Conservation (phyloP, 2,113 vertebrate species). For the Cavia aperea region DNA sequence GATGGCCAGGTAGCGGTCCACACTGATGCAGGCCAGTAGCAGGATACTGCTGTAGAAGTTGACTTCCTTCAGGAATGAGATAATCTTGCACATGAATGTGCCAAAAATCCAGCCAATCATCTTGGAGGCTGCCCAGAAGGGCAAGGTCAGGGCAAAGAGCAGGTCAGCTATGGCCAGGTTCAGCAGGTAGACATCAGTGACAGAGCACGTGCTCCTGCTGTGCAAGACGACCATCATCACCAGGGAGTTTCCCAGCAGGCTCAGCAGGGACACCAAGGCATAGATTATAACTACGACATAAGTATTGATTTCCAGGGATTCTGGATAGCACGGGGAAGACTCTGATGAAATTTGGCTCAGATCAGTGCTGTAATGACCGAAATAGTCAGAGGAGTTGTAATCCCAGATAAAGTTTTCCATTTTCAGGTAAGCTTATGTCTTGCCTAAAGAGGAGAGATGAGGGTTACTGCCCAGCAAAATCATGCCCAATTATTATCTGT, state of each 20-base stretch:
- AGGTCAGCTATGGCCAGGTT: constrained; percentile 88
- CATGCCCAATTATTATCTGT: not conserved
- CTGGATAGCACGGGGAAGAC: constrained; percentile 65
- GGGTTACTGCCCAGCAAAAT: not conserved
- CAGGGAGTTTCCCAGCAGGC: constrained; percentile 82
- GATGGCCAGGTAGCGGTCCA: constrained; percentile 90
- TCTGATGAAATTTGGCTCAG: not conserved
- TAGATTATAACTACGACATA: constrained; percentile 75
- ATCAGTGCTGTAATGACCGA: constrained; percentile 41
- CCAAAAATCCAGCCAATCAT: constrained; percentile 80
- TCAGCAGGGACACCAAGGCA: constrained; percentile 80
- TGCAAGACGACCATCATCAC: constrained; percentile 80
- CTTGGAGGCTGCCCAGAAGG: constrained; percentile 82
- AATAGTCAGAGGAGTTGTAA: not conserved
- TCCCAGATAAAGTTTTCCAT: not conserved
- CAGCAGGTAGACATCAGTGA: constrained; percentile 85
- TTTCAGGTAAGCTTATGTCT: not conserved
- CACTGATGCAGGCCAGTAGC: constrained; percentile 87
- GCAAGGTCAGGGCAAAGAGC: constrained; percentile 83
- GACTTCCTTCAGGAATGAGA: constrained; percentile 83
- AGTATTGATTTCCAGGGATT: constrained; percentile 58
- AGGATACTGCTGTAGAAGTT: constrained; percentile 87
- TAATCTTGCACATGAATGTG: constrained; percentile 80
- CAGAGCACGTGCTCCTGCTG: constrained; percentile 74
- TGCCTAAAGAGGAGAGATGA: constrained; percentile 41